A percentile compares a stretch with the other conserved stretches of the same genome.
phyloP scores from a whole-genome alignment of 2,113 vertebrate species.

The Microcebus tavaratra region DNA sequence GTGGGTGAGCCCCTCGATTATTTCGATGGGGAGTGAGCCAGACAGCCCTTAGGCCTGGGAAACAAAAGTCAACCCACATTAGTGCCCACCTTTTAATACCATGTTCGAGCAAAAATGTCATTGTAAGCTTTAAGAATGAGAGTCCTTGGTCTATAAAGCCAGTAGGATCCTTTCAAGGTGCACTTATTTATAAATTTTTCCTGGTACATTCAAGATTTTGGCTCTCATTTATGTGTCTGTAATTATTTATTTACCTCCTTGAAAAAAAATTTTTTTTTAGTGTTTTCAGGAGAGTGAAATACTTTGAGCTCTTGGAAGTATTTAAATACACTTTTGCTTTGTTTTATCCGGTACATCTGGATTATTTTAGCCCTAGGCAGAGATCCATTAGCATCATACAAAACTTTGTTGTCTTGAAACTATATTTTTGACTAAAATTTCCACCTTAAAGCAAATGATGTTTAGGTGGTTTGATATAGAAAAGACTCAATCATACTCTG shows the following conservation, averaged over 20 bases:
- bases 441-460: conserved; percentile 31
- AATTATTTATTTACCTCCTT: conserved; percentile 2
- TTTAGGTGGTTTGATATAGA: conserved; percentile 35
- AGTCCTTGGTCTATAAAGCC: background rate
- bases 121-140: background rate
- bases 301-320: conserved; percentile 51
- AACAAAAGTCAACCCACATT: conserved; percentile 16
- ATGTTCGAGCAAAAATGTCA: conserved; percentile 16
- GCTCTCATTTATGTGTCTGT: background rate
- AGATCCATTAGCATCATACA: conserved; percentile 49
- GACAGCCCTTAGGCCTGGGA: background rate
- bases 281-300: conserved; percentile 17
- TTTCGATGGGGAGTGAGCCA: background rate
- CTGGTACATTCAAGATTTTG: background rate
- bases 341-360: conserved; percentile 43
- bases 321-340: conserved; percentile 58
- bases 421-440: conserved; percentile 49
- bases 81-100: background rate
- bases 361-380: conserved; percentile 49
- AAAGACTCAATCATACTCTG: background rate
- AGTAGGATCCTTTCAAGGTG: background rate
- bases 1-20: background rate
- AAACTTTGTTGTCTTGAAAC: conserved; percentile 36
- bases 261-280: background rate
- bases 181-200: background rate